Evolutionary conservation across 1,140 invertebrate genomes (phyloP), one percentile per base, ranked within the genome.

Genomic region (Tribolium madens): DNA sequence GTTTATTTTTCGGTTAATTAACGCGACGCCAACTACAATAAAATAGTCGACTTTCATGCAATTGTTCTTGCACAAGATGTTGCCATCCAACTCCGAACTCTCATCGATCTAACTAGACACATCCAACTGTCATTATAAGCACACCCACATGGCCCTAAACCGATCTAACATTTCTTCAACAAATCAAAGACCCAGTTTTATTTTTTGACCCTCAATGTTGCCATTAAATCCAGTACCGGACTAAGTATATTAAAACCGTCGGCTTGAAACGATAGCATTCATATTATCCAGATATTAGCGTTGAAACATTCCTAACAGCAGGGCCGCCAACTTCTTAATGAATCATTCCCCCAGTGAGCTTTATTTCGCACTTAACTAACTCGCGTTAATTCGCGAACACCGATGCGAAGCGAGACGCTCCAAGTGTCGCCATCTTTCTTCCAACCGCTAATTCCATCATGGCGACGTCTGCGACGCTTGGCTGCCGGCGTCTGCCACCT

Each of bases 281-380:
- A 75, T 73, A 77, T 79, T 70, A 77, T 52, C 57, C 78, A 47
- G 73, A 77, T 79, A 79, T 79, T 79, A 77, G 60, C 71, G 68
- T 26, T 75, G 78, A 73, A 79, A 74, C 78, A 77, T 77, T 76
- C 75, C 73, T 36, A 31, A 72, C 13, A 72, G 75, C 68, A 71
- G 64, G 26, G 60, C 75, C 31, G 36, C 53, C 74, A 79, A 77
- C 78, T 79, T 77, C 75, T 75, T 77, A 79, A 79, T 79, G 78
- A 79, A 79, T 78, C 76, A 74, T 77, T 75, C 76, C 75, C 73
- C 78, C 36, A 60, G 76, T 52, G 73, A 77, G 78, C 76, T 76
- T 69, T 79, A 79, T 73, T 72, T 79, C 74, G 74, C 69, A 79
- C 74, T 79, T 76, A 73, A 76, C 74, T 70, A 70, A 76, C 69